Evolutionary conservation across 2,113 vertebrate species (phyloP), one percentile per base, ranked within the genome.

Genomic region (Australoheros scitulus): DNA sequence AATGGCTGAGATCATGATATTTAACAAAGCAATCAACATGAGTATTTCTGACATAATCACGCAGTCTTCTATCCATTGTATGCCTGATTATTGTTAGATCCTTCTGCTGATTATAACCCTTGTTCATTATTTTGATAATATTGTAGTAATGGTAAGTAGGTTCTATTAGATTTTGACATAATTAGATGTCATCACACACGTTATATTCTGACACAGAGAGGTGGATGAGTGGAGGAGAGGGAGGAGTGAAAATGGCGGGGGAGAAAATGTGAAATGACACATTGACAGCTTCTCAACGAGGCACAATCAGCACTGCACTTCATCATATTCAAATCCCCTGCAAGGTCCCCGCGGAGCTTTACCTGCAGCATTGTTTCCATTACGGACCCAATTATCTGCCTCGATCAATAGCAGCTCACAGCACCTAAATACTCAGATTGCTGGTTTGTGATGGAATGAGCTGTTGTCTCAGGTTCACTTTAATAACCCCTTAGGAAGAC

Each of bases 331-430:
- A 83, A 86, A 84, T 79, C 89, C 58, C 56, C 85, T 22, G 82
- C 68, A 38, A 57, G 61, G 86, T 77, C 85, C 70, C 77, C 4
- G 61, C 3, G 52, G 72, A 78, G 81, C 70, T 72, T 60, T 55
- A 89, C 87, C 87, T 79, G 34, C 82, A 38, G 79, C 86, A 47
- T 82, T 80, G 84, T 91, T 91, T 84, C 90, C 75, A 91, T 92
- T 80, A 92, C 50, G 24, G 77, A 80, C 76, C 89, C 91, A 91
- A 91, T 94, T 88, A 91, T 89, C 85, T 20, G 18, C 82, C 59
- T n/a, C 22, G 77, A 93, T 94, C 93, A n/a, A 94, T 94, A 82
- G 75, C 80, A 2, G 61, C 88, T 88, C 77, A 34, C 74, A 58
- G 58, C 68, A 22, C 78, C 80, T 81, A 81, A 92, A 87, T 72